Percentiles rank a stretch among this genome's conserved stretches.
Evolutionary conservation across 1,140 invertebrate genomes (phyloP).

Genomic region (Batillaria attramentaria): DNA sequence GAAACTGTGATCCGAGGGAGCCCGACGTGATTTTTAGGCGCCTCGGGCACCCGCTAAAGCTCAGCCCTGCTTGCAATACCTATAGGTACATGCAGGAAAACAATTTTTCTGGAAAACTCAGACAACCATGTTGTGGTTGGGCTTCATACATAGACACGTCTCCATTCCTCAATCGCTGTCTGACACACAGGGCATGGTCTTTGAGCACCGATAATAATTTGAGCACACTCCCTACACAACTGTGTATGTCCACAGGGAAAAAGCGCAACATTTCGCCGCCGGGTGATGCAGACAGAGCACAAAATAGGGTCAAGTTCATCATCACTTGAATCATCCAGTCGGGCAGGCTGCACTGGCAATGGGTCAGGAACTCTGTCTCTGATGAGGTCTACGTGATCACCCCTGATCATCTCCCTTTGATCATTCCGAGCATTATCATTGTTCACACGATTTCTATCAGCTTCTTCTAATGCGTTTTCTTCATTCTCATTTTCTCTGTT

Average conservation of each 20-base stretch:
- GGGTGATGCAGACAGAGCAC: conserved; percentile 30
- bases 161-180: conserved; percentile 31
- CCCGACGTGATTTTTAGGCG: neutral
- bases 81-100: neutral
- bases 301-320: conserved; percentile 21
- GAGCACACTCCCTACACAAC: conserved; percentile 29
- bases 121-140: neutral
- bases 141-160: conserved; percentile 24
- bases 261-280: conserved; percentile 25
- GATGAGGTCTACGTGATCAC: conserved; percentile 16
- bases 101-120: neutral
- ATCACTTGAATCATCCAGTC: conserved; percentile 12
- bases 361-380: neutral
- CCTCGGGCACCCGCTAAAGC: neutral
- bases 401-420: conserved; percentile 12
- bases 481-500: conserved; percentile 39
- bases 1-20: neutral
- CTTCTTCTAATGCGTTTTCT: conserved; percentile 31
- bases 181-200: conserved; percentile 37
- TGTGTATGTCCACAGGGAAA: conserved; percentile 39
- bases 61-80: neutral
- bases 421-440: conserved; percentile 30
- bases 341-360: neutral
- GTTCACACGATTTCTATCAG: conserved; percentile 27
- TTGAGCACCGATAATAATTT: conserved; percentile 24